Conservation (phyloP, 2,113 vertebrate genomes). For the Proteles cristata region DNA sequence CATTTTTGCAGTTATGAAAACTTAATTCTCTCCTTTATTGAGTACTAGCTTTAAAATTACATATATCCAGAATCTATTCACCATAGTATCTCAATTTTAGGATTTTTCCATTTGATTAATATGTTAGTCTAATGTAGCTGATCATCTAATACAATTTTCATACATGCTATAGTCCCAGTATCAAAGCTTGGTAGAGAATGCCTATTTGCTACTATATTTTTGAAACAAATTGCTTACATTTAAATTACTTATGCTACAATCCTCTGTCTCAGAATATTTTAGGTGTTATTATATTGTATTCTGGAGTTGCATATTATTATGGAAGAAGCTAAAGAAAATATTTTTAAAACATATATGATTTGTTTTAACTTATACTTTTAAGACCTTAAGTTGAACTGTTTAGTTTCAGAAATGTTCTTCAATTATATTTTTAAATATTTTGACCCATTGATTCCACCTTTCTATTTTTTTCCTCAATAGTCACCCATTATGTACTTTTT, state of each 20-base stretch:
- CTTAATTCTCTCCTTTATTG: not conserved
- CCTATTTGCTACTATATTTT: not conserved
- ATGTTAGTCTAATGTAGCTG: not conserved
- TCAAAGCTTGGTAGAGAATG: not conserved
- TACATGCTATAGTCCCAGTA: not conserved
- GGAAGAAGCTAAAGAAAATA: not conserved
- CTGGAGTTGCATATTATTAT: not conserved
- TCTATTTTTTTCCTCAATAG: not conserved
- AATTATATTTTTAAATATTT: not conserved
- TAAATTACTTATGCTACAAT: not conserved
- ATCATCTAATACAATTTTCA: not conserved
- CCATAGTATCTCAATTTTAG: not conserved
- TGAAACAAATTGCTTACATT: not conserved
- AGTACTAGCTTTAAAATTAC: not conserved
- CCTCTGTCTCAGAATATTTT: not conserved
- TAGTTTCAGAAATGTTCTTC: not conserved
- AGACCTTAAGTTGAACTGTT: not conserved
- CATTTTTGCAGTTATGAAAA: not conserved
- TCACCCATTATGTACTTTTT: not conserved
- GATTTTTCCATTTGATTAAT: not conserved
- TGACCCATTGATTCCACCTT: not conserved
- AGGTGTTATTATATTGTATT: not conserved
- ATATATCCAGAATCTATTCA: not conserved
- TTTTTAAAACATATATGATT: not conserved
- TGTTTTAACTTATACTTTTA: not conserved